These are phyloP conservation scores for Psittacula derbiana DNA, from an alignment of 2,797 vertebrate species.

Conservation along the genomic window DNA sequence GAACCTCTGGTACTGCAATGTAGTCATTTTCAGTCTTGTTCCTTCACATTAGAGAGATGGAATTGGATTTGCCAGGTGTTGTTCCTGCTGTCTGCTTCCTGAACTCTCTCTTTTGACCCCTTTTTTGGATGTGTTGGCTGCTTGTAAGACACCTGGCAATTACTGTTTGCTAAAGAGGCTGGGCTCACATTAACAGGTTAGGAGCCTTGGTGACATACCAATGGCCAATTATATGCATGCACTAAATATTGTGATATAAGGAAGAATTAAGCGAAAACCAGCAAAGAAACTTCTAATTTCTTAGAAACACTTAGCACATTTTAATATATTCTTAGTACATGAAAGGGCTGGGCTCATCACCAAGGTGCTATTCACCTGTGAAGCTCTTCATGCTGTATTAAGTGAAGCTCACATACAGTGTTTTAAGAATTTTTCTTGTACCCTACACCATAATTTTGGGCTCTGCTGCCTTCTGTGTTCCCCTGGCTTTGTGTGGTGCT, in stretches of 20 bases:
- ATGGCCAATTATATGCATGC: not conserved
- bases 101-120: not conserved
- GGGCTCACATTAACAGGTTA: not conserved
- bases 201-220: not conserved
- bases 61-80: slow-evolving; percentile 30
- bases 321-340: not conserved
- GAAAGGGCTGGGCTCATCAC: not conserved
- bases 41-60: not conserved
- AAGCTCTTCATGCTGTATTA: not conserved
- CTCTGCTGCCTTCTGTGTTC: not conserved
- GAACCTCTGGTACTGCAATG: not conserved
- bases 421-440: not conserved
- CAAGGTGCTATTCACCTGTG: not conserved
- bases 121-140: slow-evolving; percentile 9
- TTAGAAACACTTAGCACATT: not conserved
- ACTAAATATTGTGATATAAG: not conserved
- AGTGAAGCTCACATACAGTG: not conserved
- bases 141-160: slow-evolving; percentile 31
- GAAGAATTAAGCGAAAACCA: not conserved
- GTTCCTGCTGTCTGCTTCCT: not conserved
- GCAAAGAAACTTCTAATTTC: not conserved
- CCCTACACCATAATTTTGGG: not conserved
- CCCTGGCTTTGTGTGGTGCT: not conserved
- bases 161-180: not conserved
- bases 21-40: slow-evolving; percentile 19